phyloP scores from a whole-genome alignment of 2,888 invertebrate genomes.

The Agrotis clavis region DNA sequence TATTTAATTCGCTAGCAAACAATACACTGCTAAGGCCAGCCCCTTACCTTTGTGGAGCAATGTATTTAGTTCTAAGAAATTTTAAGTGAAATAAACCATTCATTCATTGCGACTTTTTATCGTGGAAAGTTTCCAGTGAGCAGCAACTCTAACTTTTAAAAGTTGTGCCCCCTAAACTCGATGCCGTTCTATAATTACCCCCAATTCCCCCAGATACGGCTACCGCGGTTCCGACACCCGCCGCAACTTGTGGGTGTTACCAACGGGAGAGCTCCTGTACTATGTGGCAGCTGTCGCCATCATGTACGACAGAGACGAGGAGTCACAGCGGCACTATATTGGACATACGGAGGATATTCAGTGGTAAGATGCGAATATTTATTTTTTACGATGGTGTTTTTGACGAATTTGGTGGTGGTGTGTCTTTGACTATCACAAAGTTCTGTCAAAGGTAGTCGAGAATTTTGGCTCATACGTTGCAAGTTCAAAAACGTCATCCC shows the following conservation, averaged over 20 bases:
- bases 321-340: slow-evolving; percentile 96
- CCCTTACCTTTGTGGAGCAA: no score
- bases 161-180: slow-evolving; percentile 18
- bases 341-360: slow-evolving; percentile 98
- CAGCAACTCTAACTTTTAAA: no score
- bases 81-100: no score
- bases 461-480: no score
- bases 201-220: slow-evolving; percentile 95
- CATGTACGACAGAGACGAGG: slow-evolving; percentile 96
- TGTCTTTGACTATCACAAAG: slow-evolving; percentile 8
- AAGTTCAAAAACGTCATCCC: not conserved
- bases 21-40: no score
- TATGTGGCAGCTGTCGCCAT: slow-evolving; percentile 98
- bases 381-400: not conserved
- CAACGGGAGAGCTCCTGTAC: slow-evolving; percentile 98
- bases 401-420: slow-evolving; percentile 9
- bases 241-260: slow-evolving; percentile 97
- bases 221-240: slow-evolving; percentile 98
- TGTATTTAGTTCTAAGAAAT: no score
- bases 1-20: no score
- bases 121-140: no score
- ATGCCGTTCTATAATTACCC: no score
- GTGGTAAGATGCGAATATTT: slow-evolving; percentile 91
- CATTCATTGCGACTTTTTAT: no score
- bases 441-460: not conserved